phyloP scores from a whole-genome alignment of 2,113 vertebrate species.

The Calonectris borealis region DNA sequence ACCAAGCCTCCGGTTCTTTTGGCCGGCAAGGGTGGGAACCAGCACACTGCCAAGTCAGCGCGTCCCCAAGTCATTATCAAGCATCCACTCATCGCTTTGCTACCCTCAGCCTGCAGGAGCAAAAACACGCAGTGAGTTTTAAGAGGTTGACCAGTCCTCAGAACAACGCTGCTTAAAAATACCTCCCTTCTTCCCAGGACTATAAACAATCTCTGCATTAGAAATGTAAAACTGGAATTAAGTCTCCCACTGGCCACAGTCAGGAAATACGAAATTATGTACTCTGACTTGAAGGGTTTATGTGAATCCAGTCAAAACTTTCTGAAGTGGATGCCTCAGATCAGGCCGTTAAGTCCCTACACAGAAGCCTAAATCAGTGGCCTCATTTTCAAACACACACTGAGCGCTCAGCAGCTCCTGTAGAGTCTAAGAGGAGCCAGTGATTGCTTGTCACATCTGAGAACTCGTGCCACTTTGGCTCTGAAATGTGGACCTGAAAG shows the following conservation, averaged over 20 bases:
- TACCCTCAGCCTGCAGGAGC: background rate
- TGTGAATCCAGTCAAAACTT: slow-evolving; percentile 32
- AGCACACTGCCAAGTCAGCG: background rate
- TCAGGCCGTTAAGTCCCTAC: slow-evolving; percentile 30
- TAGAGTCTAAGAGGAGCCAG: background rate
- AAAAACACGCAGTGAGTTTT: background rate
- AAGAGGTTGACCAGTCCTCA: background rate
- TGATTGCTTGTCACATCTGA: slow-evolving; percentile 43
- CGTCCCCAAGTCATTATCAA: background rate
- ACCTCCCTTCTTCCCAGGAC: background rate
- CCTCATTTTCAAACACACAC: slow-evolving; percentile 40
- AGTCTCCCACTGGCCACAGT: background rate
- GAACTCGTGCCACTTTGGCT: background rate
- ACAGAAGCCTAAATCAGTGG: background rate
- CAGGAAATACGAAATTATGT: background rate
- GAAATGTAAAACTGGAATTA: background rate
- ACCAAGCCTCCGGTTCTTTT: background rate
- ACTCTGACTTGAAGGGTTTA: background rate
- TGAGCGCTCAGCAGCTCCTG: slow-evolving; percentile 21
- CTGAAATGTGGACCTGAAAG: background rate
- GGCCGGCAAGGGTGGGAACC: background rate
- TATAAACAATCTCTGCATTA: background rate
- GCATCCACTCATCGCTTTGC: background rate
- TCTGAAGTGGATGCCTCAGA: slow-evolving; percentile 17
- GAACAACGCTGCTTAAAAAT: background rate